Evolutionary conservation across 2,888 invertebrate species (phyloP).

Genomic region (Lutraria lutraria): DNA sequence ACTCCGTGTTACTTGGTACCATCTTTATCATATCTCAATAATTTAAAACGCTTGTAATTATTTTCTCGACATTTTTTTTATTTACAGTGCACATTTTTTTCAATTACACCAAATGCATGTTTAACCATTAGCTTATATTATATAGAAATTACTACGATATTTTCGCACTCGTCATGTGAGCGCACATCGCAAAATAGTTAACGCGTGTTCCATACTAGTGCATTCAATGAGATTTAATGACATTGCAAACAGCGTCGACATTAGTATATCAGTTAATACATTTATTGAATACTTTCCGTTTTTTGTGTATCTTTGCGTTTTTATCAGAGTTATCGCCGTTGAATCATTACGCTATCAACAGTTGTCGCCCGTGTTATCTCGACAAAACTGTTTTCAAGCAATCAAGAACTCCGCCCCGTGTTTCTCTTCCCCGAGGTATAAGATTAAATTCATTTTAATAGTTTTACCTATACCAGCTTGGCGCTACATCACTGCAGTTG

Average conservation of each 20-base stretch:
- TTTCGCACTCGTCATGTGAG: background rate
- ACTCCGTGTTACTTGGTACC: background rate
- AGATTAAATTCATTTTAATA: slow-evolving; percentile 63
- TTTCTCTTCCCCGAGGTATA: background rate
- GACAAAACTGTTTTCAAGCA: slow-evolving; percentile 42
- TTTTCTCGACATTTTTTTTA: background rate
- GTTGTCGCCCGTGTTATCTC: slow-evolving; percentile 59
- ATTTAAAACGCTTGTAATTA: background rate
- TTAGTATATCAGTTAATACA: background rate
- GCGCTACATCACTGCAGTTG: background rate
- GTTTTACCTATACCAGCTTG: slow-evolving; percentile 28
- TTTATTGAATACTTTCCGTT: background rate
- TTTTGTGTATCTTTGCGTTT: background rate
- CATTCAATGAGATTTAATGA: slow-evolving; percentile 1
- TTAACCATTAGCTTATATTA: background rate
- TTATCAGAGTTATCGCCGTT: slow-evolving; percentile 53
- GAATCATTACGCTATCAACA: slow-evolving; percentile 47
- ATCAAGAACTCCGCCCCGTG: slow-evolving; percentile 47
- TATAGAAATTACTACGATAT: background rate
- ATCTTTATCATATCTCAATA: background rate
- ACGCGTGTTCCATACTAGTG: background rate
- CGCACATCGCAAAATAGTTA: background rate
- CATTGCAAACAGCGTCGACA: background rate
- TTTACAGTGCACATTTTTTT: background rate
- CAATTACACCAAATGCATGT: slow-evolving; percentile 7